Evolutionary conservation across 1,140 invertebrate genomes (phyloP).

Genomic region (Zaprionus africanus): DNA sequence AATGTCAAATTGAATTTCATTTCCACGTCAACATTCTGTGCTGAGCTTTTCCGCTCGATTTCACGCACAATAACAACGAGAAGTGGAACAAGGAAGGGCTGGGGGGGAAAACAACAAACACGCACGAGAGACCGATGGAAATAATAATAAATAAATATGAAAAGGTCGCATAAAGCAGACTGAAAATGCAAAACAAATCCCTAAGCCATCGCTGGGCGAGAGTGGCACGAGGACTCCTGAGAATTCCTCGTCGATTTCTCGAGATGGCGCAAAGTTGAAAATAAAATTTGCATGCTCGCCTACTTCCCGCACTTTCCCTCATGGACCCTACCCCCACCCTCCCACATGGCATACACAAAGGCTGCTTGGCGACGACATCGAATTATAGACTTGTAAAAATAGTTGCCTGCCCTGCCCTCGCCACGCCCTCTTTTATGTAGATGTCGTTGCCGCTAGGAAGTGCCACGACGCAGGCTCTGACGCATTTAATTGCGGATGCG

Average conservation of each 20-base stretch:
- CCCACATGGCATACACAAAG: background rate
- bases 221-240: background rate
- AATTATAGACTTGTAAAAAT: conserved; percentile 64
- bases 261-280: conserved; percentile 45
- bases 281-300: conserved; percentile 51
- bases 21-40: conserved; percentile 48
- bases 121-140: conserved; percentile 3
- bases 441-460: conserved; percentile 18
- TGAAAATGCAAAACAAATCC: conserved; percentile 35
- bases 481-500: conserved; percentile 49
- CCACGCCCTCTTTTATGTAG: conserved; percentile 51
- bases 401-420: conserved; percentile 46
- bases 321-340: background rate
- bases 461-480: conserved; percentile 5
- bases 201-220: background rate
- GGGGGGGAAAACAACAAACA: background rate
- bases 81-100: background rate
- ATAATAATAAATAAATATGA: conserved; percentile 20
- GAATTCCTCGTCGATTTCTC: conserved; percentile 3
- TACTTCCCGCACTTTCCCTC: background rate
- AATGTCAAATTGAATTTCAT: conserved; percentile 77
- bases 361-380: conserved; percentile 22
- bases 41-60: conserved; percentile 63
- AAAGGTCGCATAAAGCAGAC: conserved; percentile 19
- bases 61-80: conserved; percentile 49